Evolutionary conservation across 2,113 vertebrate genomes (phyloP).

Genomic region (Thermophis baileyi): DNA sequence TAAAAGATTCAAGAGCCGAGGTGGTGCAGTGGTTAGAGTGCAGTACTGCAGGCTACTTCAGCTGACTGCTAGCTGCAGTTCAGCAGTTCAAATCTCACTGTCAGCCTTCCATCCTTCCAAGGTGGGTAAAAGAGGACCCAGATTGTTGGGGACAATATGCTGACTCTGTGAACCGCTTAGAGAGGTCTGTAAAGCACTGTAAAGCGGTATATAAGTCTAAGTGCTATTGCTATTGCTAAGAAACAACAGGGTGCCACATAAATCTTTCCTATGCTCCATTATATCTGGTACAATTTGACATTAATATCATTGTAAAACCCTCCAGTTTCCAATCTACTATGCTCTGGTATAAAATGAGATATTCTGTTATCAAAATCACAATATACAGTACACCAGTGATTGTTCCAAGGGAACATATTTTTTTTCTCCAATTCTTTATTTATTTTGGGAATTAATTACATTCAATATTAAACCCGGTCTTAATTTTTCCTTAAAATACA

Average conservation of each 20-base stretch:
- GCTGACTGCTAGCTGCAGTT: too few relatives aligned
- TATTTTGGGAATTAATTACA: conserved; percentile 1
- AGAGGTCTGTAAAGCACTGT: too few relatives aligned
- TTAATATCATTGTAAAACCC: conserved; percentile 23
- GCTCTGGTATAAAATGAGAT: conserved; percentile 2
- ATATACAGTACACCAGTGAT: conserved; percentile 24
- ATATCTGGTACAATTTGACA: conserved; percentile 43
- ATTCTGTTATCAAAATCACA: conserved; percentile 49
- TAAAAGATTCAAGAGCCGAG: conserved; percentile 16
- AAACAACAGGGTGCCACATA: not conserved
- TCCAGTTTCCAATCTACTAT: not conserved
- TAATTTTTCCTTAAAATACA: not conserved
- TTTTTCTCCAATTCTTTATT: not conserved
- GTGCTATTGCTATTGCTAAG: too few relatives aligned
- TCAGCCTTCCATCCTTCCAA: too few relatives aligned
- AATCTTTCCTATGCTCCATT: not conserved
- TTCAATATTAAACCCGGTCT: not conserved
- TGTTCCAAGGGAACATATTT: conserved; percentile 11
- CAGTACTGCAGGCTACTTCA: too few relatives aligned
- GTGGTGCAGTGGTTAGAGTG: too few relatives aligned
- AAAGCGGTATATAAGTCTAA: too few relatives aligned
- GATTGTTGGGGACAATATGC: too few relatives aligned
- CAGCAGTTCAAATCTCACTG: too few relatives aligned
- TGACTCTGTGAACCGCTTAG: too few relatives aligned
- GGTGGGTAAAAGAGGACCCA: too few relatives aligned